These are phyloP conservation scores for Toxotes jaculatrix DNA, from an alignment of 2,113 vertebrate genomes.

Conservation along the genomic window DNA sequence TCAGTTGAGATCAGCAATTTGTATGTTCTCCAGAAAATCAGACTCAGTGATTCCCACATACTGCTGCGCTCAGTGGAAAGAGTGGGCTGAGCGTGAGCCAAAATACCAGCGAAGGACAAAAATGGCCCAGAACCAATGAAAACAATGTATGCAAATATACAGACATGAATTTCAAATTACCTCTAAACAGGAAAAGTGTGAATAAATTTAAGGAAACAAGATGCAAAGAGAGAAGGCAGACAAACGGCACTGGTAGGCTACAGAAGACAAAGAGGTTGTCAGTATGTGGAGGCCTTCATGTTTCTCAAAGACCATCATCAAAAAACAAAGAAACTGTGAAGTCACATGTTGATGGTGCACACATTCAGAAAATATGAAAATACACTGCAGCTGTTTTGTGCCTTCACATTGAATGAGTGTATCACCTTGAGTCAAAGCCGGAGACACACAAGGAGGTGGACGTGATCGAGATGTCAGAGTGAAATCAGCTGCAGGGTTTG, in stretches of 20 bases:
- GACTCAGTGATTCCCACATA: not conserved
- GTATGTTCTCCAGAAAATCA: constrained; percentile 9
- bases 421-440: not conserved
- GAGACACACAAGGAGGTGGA: not conserved
- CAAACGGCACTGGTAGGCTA: not conserved
- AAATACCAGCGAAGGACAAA: constrained; percentile 1
- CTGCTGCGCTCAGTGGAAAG: not conserved
- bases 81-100: not conserved
- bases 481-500: not conserved
- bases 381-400: not conserved
- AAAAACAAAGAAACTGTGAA: not conserved
- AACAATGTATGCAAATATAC: constrained; percentile 5
- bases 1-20: constrained; percentile 3
- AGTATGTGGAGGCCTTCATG: not conserved
- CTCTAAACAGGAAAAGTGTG: not conserved
- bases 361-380: constrained; percentile 3
- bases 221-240: not conserved
- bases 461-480: not conserved
- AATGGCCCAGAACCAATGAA: constrained; percentile 5
- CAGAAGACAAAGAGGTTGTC: not conserved
- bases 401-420: not conserved
- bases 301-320: not conserved
- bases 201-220: not conserved
- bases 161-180: constrained; percentile 15
- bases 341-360: not conserved